Base-by-base conservation (phyloP, 64 coral and sea anemone species). In the Platygyra sinensis region DNA sequence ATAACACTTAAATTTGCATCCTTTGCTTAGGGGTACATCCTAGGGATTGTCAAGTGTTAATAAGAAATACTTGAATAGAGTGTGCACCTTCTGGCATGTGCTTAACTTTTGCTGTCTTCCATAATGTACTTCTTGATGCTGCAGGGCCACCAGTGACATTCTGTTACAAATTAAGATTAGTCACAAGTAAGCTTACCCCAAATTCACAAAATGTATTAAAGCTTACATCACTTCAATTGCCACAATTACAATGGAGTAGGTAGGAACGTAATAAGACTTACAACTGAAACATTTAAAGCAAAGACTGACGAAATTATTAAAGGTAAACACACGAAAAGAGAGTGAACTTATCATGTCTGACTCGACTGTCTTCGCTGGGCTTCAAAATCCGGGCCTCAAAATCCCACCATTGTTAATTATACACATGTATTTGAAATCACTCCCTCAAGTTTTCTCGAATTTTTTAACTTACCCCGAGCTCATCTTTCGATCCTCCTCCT, bases 101-200 rank as follows among this genome's bases (percentile, higher is more conserved):
- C 63, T 99, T 99, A 9, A 93, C 94, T 91, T 99, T 99, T 10
- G 94, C 88, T 73, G 94, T 91, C 15, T 99, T 93, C 97, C 97
- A 99, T 60, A 99, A 46, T 54, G 91, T 99, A 39, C 94, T 99
- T 82, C 95, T 87, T 39, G 82, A 77, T 67, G 88, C 87, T 49
- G 94, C 81, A 12, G 97, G 97, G 5, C 97, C 97, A 69, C 79
- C 89, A 27, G 88, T 80, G 65, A 99, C 60, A 88, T 90, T 91
- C 97, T 99, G 24, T 30, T 46, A 46, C 3, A 46, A 46, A 46
- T 46, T 46, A n/a, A n/a, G n/a, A n/a, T n/a, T n/a, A n/a, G n/a
- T n/a, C n/a, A 46, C 42, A 46, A 5, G 42, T 46, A 46, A 36
- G 42, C 42, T 46, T 46, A n/a, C n/a, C n/a, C n/a, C n/a, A n/a